Percentiles rank a stretch among this genome's conserved stretches.
These are phyloP conservation scores for Cuculus canorus DNA, from an alignment of 2,797 vertebrate genomes.

Conservation along the genomic window DNA sequence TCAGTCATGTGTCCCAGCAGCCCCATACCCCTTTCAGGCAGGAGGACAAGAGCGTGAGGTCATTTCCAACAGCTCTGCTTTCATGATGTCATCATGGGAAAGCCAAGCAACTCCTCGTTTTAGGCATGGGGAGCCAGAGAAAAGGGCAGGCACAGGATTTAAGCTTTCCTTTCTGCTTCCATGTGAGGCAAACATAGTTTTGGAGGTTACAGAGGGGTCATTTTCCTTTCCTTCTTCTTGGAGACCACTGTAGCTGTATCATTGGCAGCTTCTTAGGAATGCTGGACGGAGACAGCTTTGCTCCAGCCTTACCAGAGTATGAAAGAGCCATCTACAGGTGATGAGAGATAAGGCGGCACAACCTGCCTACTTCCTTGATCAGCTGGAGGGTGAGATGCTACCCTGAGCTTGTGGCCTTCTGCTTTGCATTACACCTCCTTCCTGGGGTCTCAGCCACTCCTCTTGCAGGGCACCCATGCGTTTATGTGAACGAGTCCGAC, in stretches of 20 bases:
- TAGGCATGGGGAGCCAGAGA: constrained; percentile 4
- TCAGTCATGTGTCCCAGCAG: constrained; percentile 40
- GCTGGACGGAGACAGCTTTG: neutral
- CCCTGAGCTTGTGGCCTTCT: neutral
- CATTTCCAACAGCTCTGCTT: constrained; percentile 26
- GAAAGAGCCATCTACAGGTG: constrained; percentile 67
- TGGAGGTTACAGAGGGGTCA: constrained; percentile 44
- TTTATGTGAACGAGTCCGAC: neutral
- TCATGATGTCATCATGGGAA: neutral
- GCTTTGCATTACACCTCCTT: neutral
- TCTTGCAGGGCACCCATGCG: fast-evolving
- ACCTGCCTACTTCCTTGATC: neutral
- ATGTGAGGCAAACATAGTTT: constrained; percentile 39
- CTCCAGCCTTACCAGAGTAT: neutral
- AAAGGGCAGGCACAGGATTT: neutral
- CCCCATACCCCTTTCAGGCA: neutral
- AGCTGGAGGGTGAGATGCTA: neutral
- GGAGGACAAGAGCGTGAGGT: constrained; percentile 40
- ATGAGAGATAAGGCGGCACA: constrained; percentile 32
- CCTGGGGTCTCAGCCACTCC: neutral
- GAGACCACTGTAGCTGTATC: neutral
- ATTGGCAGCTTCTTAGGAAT: neutral
- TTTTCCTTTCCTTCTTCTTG: constrained; percentile 29
- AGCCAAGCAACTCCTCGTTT: neutral
- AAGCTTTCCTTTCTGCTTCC: constrained; percentile 47